A percentile compares a stretch with the other conserved stretches of the same genome.
Conservation (phyloP, 2,888 invertebrate genomes). For the Sycophila texana region DNA sequence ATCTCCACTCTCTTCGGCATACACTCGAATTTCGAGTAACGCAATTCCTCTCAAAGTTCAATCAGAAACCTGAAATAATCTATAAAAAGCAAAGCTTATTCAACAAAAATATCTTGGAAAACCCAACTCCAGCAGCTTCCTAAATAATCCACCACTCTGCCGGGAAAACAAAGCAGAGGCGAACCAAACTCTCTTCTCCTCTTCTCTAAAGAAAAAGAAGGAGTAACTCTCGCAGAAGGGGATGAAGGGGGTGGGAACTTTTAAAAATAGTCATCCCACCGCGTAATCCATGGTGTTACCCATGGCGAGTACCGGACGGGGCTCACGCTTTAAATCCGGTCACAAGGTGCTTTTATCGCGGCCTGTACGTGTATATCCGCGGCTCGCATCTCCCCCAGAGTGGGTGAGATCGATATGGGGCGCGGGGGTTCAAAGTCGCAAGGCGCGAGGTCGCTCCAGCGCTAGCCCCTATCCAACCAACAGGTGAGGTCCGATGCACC, state of each 20-base stretch:
- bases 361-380: neutral
- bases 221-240: too few species aligned
- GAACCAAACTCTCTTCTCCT: too few species aligned
- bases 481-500: neutral
- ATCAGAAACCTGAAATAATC: too few species aligned
- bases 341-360: conserved; percentile 19
- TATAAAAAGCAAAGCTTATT: too few species aligned
- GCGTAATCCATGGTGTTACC: neutral
- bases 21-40: too few species aligned
- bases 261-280: neutral
- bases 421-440: conserved; percentile 3
- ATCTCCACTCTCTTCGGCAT: too few species aligned
- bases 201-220: too few species aligned
- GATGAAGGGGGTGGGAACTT: neutral
- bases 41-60: too few species aligned
- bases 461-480: neutral
- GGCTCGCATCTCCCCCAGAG: neutral
- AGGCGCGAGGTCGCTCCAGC: conserved; percentile 6
- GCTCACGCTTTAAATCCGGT: conserved; percentile 23
- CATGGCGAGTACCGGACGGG: neutral
- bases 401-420: neutral
- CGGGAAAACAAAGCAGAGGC: too few species aligned
- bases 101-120: too few species aligned
- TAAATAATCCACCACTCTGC: too few species aligned
- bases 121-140: too few species aligned